Conservation (phyloP, 2,888 invertebrate genomes). For the Cantharis flavilabris region DNA sequence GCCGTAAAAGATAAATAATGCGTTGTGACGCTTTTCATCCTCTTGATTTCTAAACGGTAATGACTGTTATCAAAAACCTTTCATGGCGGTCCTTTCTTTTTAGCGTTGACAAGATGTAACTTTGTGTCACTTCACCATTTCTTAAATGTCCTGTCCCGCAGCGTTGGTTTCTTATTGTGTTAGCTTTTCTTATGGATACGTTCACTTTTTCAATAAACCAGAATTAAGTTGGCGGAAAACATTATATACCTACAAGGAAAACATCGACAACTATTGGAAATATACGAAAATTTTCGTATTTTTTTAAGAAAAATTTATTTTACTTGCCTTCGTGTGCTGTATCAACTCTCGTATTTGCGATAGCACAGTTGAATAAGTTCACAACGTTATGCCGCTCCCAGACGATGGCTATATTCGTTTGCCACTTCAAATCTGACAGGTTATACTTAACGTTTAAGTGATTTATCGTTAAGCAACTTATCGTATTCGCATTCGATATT, state of each 20-base stretch:
- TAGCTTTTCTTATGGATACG: slow-evolving; percentile 5
- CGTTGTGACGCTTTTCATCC: slow-evolving; percentile 15
- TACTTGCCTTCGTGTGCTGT: too few species aligned
- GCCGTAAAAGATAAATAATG: slow-evolving; percentile 28
- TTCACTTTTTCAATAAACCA: slow-evolving; percentile 21
- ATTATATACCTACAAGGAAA: background rate
- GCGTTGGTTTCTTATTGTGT: slow-evolving; percentile 9
- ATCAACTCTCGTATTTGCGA: background rate
- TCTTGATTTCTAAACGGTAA: slow-evolving; percentile 29
- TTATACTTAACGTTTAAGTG: too few species aligned
- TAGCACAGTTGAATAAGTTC: background rate
- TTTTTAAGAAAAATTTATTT: background rate
- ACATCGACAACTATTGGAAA: background rate
- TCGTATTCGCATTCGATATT: too few species aligned
- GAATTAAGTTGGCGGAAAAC: slow-evolving; percentile 1
- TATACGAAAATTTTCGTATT: background rate
- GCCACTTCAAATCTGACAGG: too few species aligned
- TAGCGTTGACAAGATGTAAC: slow-evolving; percentile 26
- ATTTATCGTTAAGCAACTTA: too few species aligned
- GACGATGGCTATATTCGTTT: background rate
- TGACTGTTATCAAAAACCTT: slow-evolving; percentile 23
- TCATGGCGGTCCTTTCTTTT: slow-evolving; percentile 26
- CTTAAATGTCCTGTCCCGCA: slow-evolving; percentile 15
- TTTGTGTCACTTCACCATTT: slow-evolving; percentile 21
- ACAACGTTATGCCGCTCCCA: background rate